These are phyloP conservation scores for Cataglyphis altisquamis DNA, from an alignment of 2,888 invertebrate genomes.

Conservation along the genomic window DNA sequence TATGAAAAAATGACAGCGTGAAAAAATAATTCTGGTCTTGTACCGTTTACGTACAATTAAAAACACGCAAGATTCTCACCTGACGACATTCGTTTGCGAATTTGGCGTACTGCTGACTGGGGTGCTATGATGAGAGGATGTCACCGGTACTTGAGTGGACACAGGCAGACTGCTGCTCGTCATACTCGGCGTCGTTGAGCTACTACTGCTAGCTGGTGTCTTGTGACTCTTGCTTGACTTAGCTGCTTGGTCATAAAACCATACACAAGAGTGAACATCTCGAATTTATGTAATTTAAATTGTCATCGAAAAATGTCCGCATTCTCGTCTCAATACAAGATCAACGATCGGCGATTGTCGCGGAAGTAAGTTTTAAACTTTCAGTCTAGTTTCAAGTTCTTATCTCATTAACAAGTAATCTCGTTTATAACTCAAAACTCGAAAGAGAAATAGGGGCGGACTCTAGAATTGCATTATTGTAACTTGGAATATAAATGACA, in stretches of 20 bases:
- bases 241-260: constrained; percentile 72
- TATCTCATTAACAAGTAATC: constrained; percentile 28
- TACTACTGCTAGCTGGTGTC: constrained; percentile 80
- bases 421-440: constrained; percentile 29
- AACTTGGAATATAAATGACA: constrained; percentile 1
- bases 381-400: constrained; percentile 11
- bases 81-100: constrained; percentile 84
- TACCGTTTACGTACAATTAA: constrained; percentile 31
- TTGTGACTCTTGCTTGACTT: constrained; percentile 85
- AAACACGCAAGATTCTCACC: constrained; percentile 74
- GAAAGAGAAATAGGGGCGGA: background rate
- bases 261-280: constrained; percentile 2
- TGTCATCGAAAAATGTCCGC: constrained; percentile 20
- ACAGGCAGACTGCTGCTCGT: constrained; percentile 79
- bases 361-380: background rate
- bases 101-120: constrained; percentile 81
- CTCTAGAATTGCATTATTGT: constrained; percentile 4
- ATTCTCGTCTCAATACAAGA: constrained; percentile 22
- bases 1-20: constrained; percentile 68
- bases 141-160: constrained; percentile 77
- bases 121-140: constrained; percentile 80
- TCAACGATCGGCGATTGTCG: background rate
- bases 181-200: constrained; percentile 79
- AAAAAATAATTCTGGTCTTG: constrained; percentile 55
- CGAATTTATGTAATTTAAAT: background rate